Evolutionary conservation across 1,140 invertebrate species (phyloP), one percentile per base, ranked within the genome.

Genomic region (Zelostemma sp.): DNA sequence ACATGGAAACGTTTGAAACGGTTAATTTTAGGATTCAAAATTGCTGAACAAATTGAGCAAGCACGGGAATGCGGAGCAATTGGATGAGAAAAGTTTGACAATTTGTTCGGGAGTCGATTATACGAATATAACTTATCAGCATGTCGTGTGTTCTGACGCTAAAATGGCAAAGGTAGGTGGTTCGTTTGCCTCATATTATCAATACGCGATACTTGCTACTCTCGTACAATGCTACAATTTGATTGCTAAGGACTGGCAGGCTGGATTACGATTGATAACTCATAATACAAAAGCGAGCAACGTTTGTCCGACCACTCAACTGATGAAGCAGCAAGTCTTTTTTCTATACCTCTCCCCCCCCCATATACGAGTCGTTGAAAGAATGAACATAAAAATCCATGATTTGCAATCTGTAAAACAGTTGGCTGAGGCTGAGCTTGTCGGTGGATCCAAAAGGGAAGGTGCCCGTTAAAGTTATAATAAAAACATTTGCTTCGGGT

Each of bases 281-380:
- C 96, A 99, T 87, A 99, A 98, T 86, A 97, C 94, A 86, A 99
- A 98, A 90, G 95, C 93, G 70, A 96, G 92, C 85, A 99, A 99
- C 86, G 92, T 98, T 55, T 99, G 97, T 86, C 95, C 96, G 3
- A 92, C 93, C 76, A 98, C 92, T 33, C 97, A 93, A 85, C 88
- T 99, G 21, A 97, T 96, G 91, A 99, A 99, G 89, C 97, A 99
- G 97, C 99, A 91, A 91, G 95, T 48, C 48, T 25, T 54, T 41
- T 47, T 82, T 67, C 31, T 53, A n/a, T n/a, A n/a, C n/a, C n/a
- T n/a, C n/a, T n/a, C n/a, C n/a, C n/a, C n/a, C n/a, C n/a, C n/a
- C n/a, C n/a, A n/a, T n/a, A n/a, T n/a, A n/a, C n/a, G n/a, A n/a
- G n/a, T n/a, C n/a, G n/a, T n/a, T n/a, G n/a, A n/a, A n/a, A n/a